A percentile compares a stretch with the other conserved stretches of the same genome.
Conservation (phyloP, 2,113 vertebrate species). For the Thamnophis sirtalis region DNA sequence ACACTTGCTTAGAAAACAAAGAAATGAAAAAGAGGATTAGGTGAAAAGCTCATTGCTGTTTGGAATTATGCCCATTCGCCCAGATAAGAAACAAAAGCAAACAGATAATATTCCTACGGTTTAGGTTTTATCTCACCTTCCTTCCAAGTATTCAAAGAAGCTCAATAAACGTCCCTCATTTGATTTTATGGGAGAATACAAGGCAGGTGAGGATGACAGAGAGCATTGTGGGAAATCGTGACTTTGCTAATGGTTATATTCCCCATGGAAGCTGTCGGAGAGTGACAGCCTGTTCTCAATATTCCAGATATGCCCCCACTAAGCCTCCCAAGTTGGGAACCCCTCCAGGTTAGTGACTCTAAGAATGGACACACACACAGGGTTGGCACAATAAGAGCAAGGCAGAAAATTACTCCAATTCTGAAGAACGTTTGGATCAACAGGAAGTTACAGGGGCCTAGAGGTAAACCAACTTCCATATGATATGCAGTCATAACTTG, state of each 20-base stretch:
- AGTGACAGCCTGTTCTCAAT: background rate
- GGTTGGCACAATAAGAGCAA: background rate
- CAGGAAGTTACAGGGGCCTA: background rate
- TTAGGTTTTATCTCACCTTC: background rate
- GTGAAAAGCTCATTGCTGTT: background rate
- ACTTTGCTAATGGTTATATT: background rate
- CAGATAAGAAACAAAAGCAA: background rate
- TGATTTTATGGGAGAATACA: background rate
- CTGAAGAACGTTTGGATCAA: background rate
- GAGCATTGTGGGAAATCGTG: background rate
- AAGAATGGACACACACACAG: background rate
- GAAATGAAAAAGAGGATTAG: background rate
- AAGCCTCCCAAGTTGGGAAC: background rate
- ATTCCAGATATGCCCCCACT: background rate
- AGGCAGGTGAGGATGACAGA: background rate
- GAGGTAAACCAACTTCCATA: background rate
- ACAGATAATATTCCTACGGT: background rate
- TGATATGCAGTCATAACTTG: background rate
- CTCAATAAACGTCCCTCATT: background rate
- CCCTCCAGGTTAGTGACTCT: background rate
- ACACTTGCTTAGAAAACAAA: background rate
- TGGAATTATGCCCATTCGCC: background rate
- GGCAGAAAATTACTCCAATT: background rate
- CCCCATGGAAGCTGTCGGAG: background rate
- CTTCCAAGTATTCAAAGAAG: background rate